Base-by-base conservation (phyloP, 1,140 invertebrate genomes). In the Apis florea region DNA sequence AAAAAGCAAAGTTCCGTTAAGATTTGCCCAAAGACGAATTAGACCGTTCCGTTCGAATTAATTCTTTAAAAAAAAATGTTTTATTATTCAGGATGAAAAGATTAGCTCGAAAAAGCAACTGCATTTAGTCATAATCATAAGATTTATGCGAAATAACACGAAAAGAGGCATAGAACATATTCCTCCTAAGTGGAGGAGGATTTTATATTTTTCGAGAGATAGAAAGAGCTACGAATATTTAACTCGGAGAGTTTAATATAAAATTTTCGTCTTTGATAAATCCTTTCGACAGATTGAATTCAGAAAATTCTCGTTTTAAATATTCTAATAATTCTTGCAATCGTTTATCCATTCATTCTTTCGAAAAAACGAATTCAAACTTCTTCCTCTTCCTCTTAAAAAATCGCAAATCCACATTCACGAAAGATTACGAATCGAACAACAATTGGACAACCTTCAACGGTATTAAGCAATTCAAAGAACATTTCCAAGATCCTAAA, bases 21-120 rank as follows among this genome's bases (percentile, higher is more conserved):
- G 19, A 31, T 56, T 15, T 5, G 5, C 8, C n/a, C 54, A 72
- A 59, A 59, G 70, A 4, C 40, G 24, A 53, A 1, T 54, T 5
- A 40, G 17, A 26, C 2, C 2, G 47, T 51, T 51, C 21, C 64
- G 19, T 67, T 68, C 40, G 53, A 21, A n/a, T 70, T 11, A 80
- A n/a, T n/a, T 15, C 5, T 40, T 78, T 59, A 77, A 72, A 83
- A 77, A 72, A 83, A 79, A 79, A 58, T n/a, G 66, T 84, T 90
- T 84, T 83, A 89, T 90, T 90, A 90, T 89, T 90, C 88, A 90
- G 82, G 71, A 54, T 83, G 26, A 77, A 77, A 79, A 61, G 72
- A 75, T 53, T 79, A 67, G 79, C 82, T 78, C 83, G 78, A 59
- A 78, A 79, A 70, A 75, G 58, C 66, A 47, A 70, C 77, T 79